These are phyloP conservation scores for Drosophila melanosoma DNA, from an alignment of 2,888 invertebrate species.

Conservation along the genomic window DNA sequence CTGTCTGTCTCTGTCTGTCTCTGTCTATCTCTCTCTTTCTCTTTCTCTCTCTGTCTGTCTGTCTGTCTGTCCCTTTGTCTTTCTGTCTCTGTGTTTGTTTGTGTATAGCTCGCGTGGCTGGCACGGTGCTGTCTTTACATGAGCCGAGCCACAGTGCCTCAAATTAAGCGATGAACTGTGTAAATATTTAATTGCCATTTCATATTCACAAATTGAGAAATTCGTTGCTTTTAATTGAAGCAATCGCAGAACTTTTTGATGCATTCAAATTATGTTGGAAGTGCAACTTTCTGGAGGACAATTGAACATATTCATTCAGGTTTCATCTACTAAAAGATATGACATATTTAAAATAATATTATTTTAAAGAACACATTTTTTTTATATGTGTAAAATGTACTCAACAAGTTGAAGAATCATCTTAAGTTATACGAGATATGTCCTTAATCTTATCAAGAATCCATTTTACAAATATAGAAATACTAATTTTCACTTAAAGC, in stretches of 20 bases:
- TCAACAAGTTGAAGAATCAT: neutral
- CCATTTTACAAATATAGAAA: neutral
- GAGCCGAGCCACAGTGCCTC: conserved; percentile 54
- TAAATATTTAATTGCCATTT: conserved; percentile 23
- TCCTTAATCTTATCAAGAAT: neutral
- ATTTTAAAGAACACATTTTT: neutral
- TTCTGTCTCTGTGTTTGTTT: neutral
- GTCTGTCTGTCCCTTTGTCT: neutral
- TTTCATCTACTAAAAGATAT: neutral
- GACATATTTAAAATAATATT: neutral
- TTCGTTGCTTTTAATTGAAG: neutral
- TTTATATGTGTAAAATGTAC: neutral
- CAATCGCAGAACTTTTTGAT: neutral
- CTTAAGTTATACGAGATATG: neutral
- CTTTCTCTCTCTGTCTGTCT: neutral
- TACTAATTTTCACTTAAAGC: neutral
- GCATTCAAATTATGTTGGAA: neutral
- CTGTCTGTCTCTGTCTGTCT: conserved; percentile 2
- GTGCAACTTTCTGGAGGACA: neutral
- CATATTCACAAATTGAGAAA: conserved; percentile 6
- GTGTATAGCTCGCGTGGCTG: conserved; percentile 39
- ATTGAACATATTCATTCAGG: no score
- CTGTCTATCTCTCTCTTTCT: neutral
- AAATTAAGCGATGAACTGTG: conserved; percentile 23
- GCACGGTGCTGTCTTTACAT: conserved; percentile 43